phyloP scores from a whole-genome alignment of 2,888 invertebrate species.

The Lasioglossum zephyrum region DNA sequence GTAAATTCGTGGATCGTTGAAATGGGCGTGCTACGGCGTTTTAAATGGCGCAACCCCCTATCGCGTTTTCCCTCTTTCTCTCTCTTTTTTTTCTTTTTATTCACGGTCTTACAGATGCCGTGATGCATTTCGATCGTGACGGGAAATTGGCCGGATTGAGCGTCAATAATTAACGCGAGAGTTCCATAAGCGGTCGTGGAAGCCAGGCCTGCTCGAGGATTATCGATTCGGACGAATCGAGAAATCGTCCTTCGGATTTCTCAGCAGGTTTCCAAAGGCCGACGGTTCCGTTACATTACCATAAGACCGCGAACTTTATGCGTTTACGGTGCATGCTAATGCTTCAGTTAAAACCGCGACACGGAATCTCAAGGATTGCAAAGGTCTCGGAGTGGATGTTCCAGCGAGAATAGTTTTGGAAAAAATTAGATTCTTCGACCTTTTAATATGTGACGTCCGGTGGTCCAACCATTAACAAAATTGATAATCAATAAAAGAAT shows the following conservation, averaged over 20 bases:
- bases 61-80: not conserved
- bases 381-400: not conserved
- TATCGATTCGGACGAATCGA: not conserved
- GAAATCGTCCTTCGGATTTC: constrained; percentile 9
- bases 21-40: constrained; percentile 4
- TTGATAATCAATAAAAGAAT: too few relatives aligned
- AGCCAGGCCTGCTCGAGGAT: not conserved
- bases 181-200: not conserved
- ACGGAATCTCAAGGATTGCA: not conserved
- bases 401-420: not conserved
- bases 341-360: not conserved
- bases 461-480: too few relatives aligned
- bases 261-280: not conserved
- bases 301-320: not conserved
- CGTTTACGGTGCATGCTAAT: not conserved
- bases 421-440: not conserved
- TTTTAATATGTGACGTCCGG: not conserved
- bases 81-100: not conserved
- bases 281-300: constrained; percentile 10
- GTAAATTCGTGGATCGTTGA: constrained; percentile 36
- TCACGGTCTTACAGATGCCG: not conserved
- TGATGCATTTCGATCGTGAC: not conserved
- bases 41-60: not conserved
- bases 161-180: not conserved
- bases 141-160: not conserved